These are phyloP conservation scores for Penaeus chinensis DNA, from an alignment of 1,140 invertebrate species.

Conservation along the genomic window DNA sequence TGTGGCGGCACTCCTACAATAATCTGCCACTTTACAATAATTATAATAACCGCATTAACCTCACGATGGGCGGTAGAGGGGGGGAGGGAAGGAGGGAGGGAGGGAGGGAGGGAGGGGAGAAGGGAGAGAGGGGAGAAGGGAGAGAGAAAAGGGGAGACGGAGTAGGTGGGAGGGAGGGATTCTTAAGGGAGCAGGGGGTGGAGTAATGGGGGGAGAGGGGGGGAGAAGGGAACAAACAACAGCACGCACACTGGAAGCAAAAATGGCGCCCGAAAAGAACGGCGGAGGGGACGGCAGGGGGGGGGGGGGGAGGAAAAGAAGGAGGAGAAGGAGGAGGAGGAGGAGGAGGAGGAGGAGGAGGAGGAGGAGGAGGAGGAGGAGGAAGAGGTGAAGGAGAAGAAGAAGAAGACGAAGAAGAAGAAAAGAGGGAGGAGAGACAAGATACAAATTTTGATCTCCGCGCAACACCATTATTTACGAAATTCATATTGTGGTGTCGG, in stretches of 20 bases:
- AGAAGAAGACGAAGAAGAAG: too few species aligned
- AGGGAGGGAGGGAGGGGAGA: not conserved
- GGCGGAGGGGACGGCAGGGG: not conserved
- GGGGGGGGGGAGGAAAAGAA: not conserved
- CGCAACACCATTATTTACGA: too few species aligned
- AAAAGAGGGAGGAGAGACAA: too few species aligned
- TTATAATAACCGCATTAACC: not conserved
- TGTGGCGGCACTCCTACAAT: not conserved
- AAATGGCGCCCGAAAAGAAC: not conserved
- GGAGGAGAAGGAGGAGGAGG: too few species aligned
- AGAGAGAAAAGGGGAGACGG: not conserved
- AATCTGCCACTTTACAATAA: too few species aligned
- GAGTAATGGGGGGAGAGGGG: not conserved
- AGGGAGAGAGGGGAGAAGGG: not conserved
- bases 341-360: not conserved
- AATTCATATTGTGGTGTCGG: too few species aligned
- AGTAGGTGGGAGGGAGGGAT: not conserved
- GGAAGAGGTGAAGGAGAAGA: too few species aligned
- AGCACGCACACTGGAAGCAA: not conserved
- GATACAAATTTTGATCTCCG: too few species aligned
- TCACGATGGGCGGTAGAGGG: constrained; percentile 12
- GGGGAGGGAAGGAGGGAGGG: not conserved
- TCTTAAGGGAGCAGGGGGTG: not conserved
- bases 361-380: too few species aligned
- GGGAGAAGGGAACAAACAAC: not conserved